These are phyloP conservation scores for Morinoia aosen DNA, from an alignment of 2,888 invertebrate species.

Conservation along the genomic window DNA sequence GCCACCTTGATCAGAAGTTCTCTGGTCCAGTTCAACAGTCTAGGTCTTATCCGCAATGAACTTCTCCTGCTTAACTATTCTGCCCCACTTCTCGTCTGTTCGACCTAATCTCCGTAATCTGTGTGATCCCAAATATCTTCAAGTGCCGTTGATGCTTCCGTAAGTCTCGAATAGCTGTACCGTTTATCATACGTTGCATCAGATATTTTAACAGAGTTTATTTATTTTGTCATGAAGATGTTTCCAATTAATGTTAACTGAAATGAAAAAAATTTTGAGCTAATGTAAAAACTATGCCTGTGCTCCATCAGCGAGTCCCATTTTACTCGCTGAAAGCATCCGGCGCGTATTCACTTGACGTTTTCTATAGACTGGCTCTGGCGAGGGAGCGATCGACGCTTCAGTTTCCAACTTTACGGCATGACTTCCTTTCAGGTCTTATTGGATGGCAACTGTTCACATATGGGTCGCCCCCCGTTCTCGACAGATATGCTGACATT, in stretches of 20 bases:
- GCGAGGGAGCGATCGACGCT: background rate
- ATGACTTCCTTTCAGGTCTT: constrained; percentile 25
- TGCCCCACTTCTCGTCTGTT: background rate
- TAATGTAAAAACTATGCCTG: background rate
- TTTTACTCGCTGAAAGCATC: background rate
- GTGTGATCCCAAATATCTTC: background rate
- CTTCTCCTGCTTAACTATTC: background rate
- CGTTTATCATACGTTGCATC: background rate
- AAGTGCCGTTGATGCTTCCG: background rate
- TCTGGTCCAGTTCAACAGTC: background rate
- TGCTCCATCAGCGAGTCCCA: background rate
- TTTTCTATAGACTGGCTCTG: background rate
- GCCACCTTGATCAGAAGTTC: background rate
- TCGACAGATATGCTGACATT: constrained; percentile 35
- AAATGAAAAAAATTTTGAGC: background rate
- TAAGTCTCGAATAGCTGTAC: background rate
- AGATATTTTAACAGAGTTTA: background rate
- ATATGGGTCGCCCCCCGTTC: background rate
- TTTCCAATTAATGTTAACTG: background rate
- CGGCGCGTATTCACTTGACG: background rate
- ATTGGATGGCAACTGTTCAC: constrained; percentile 33
- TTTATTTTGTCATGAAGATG: background rate
- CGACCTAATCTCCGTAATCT: background rate
- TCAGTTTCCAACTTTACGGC: constrained; percentile 21
- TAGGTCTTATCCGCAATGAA: background rate